These are phyloP conservation scores for Tetropium fuscum DNA, from an alignment of 2,888 invertebrate genomes.

Conservation along the genomic window DNA sequence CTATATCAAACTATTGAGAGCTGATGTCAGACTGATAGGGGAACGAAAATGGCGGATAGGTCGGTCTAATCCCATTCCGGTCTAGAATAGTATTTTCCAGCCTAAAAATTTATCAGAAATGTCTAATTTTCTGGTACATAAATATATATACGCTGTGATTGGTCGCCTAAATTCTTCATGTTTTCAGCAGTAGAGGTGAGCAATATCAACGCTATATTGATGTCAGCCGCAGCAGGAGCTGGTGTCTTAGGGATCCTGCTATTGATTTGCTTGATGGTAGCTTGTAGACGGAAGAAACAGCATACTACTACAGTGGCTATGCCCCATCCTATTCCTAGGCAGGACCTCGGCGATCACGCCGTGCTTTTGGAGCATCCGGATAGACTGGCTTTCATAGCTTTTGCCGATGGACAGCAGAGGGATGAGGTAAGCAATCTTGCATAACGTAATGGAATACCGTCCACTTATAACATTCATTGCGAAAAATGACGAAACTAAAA, in stretches of 20 bases:
- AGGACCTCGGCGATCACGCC: slow-evolving; percentile 59
- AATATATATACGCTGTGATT: too few relatives aligned
- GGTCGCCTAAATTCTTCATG: too few relatives aligned
- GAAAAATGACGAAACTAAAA: too few relatives aligned
- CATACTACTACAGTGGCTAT: slow-evolving; percentile 55
- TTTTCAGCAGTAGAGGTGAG: slow-evolving; percentile 57
- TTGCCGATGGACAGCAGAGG: slow-evolving; percentile 67
- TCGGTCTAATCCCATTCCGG: too few relatives aligned
- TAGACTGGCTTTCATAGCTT: slow-evolving; percentile 68
- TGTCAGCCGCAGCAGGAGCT: slow-evolving; percentile 63
- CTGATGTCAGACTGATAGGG: too few relatives aligned
- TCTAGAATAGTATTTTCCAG: too few relatives aligned
- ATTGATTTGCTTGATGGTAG: slow-evolving; percentile 60
- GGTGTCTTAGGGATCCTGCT: slow-evolving; percentile 61
- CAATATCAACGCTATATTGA: slow-evolving; percentile 53
- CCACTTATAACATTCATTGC: too few relatives aligned
- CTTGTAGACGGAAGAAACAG: slow-evolving; percentile 59
- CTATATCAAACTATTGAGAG: too few relatives aligned
- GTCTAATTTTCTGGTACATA: too few relatives aligned
- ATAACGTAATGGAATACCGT: too few relatives aligned
- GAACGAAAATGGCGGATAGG: too few relatives aligned
- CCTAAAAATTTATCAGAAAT: too few relatives aligned
- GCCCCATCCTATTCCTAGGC: slow-evolving; percentile 52
- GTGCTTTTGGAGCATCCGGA: slow-evolving; percentile 66
- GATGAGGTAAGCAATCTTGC: slow-evolving; percentile 57